Percentiles rank a stretch among this genome's conserved stretches.
Evolutionary conservation across 2,888 invertebrate species (phyloP).

Genomic region (Lydus trimaculatus): DNA sequence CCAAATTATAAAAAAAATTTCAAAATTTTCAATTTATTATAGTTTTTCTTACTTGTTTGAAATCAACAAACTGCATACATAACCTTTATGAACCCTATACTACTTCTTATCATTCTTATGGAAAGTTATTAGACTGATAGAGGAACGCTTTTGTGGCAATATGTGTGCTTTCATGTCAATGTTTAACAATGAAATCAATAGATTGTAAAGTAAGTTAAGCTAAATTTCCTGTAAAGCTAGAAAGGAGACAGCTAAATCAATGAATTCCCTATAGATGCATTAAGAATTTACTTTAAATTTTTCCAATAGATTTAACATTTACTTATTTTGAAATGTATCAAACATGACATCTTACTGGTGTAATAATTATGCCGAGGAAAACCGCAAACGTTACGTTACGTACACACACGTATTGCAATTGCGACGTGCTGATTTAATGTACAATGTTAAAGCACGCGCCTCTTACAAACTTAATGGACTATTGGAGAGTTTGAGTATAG

Average conservation of each 20-base stretch:
- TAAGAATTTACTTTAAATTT: background rate
- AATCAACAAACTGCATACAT: background rate
- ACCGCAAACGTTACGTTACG: constrained; percentile 34
- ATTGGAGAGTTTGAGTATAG: constrained; percentile 29
- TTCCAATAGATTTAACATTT: background rate
- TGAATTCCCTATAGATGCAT: background rate
- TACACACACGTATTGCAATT: constrained; percentile 29
- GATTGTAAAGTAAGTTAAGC: background rate
- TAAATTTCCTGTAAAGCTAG: background rate
- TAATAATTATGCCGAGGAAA: constrained; percentile 6
- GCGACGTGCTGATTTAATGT: constrained; percentile 39
- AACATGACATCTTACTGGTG: background rate
- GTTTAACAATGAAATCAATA: constrained; percentile 9
- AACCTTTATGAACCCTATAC: background rate
- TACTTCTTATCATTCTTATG: background rate
- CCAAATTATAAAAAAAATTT: background rate
- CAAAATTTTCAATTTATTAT: background rate
- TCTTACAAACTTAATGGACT: constrained; percentile 36
- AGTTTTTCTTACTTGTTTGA: no score
- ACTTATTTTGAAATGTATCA: background rate
- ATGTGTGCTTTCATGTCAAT: background rate
- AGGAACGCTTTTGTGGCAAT: background rate
- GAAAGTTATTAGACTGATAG: background rate
- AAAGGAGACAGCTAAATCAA: background rate
- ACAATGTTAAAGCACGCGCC: constrained; percentile 28